Evolutionary conservation across 2,113 vertebrate genomes (phyloP).

Genomic region (Paracanthobrama guichenoti): DNA sequence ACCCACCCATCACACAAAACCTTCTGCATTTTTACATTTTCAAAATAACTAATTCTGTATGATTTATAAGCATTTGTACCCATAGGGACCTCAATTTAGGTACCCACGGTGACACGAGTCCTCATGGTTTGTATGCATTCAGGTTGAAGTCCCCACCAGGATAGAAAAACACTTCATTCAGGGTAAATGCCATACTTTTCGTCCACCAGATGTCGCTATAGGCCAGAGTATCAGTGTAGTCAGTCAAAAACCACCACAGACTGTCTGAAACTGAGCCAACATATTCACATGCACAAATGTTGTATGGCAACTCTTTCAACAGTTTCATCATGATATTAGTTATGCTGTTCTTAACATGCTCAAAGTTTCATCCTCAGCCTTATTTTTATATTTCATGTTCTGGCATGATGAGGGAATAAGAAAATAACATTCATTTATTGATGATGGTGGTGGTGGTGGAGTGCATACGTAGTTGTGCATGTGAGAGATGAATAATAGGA

Average conservation of each 20-base stretch:
- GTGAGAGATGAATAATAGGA: background rate
- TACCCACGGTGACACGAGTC: too few relatives aligned
- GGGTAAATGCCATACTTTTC: background rate
- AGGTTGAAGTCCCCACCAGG: too few relatives aligned
- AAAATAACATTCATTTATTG: background rate
- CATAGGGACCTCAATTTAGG: too few relatives aligned
- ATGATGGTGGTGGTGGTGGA: background rate
- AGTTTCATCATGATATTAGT: background rate
- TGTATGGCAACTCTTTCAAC: background rate
- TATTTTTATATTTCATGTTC: background rate
- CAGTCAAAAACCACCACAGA: background rate
- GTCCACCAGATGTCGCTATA: conserved; percentile 67
- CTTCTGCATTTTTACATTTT: too few relatives aligned
- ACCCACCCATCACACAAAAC: too few relatives aligned
- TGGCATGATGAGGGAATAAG: background rate
- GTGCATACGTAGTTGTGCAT: background rate
- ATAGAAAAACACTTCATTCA: too few relatives aligned
- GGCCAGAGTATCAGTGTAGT: conserved; percentile 28
- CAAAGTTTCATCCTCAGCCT: background rate
- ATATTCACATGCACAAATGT: background rate
- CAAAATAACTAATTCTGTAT: too few relatives aligned
- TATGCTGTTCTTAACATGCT: background rate
- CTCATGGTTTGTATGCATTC: too few relatives aligned
- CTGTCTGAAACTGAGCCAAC: background rate
- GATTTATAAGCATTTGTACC: background rate